phyloP scores from a whole-genome alignment of 37 sponge, comb jelly and placozoan genomes.

The Cliona cf. orientalis region DNA sequence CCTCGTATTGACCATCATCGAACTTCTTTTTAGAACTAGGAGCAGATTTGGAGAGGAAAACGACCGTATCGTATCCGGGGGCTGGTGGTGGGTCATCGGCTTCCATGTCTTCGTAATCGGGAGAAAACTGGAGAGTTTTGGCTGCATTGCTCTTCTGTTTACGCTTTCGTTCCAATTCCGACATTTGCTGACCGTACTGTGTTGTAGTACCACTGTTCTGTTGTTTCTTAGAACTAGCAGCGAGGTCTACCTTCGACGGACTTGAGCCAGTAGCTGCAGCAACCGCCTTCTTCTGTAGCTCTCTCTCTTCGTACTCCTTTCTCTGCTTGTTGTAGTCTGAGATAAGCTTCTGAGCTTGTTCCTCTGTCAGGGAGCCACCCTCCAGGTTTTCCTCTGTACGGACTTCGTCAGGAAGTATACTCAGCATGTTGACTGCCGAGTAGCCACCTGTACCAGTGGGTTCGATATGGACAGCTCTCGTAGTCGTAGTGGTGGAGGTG shows the following conservation, averaged over 20 bases:
- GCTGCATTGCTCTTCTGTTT: neutral
- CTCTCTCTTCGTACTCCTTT: conserved; percentile 17
- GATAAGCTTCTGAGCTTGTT: neutral
- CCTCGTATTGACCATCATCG: conserved; percentile 11
- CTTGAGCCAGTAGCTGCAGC: neutral
- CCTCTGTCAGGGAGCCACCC: neutral
- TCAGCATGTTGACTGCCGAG: conserved; percentile 36
- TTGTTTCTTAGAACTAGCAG: neutral
- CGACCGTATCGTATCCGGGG: neutral
- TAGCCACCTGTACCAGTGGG: conserved; percentile 13
- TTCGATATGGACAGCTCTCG: neutral
- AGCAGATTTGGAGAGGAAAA: neutral
- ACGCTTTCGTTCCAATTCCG: too few relatives aligned
- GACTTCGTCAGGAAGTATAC: conserved; percentile 23
- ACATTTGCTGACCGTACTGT: too few relatives aligned
- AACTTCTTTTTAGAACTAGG: neutral
- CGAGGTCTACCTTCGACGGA: neutral
- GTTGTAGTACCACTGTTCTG: neutral
- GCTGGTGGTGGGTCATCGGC: neutral
- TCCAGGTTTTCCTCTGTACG: conserved; percentile 37
- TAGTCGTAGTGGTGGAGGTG: neutral
- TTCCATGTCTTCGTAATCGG: conserved; percentile 1
- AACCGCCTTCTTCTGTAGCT: neutral
- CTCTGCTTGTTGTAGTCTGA: neutral
- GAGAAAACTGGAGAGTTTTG: neutral